Base-by-base conservation (phyloP, 2,888 invertebrate genomes). In the Rhamnusium bicolor region DNA sequence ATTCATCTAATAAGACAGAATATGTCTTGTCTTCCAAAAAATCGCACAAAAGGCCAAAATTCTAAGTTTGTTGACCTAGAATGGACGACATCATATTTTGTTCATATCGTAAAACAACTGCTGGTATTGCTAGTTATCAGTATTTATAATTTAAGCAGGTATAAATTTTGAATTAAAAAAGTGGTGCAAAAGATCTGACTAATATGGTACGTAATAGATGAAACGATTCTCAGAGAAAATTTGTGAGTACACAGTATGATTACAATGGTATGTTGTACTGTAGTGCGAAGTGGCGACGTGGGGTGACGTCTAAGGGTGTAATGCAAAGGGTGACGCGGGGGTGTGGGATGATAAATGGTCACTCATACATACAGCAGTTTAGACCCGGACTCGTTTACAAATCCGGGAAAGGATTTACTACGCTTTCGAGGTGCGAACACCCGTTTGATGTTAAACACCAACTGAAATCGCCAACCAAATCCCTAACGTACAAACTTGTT, bases 261-360 rank as follows among this genome's bases (percentile, higher is more conserved):
- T 61, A 60, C 56, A 69, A 60, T 53, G 71, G 69, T 51, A 65
- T 73, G 56, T 40, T 54, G 62, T 54, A 40, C n/a, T 40, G 65
- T 56, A 66, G 69, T 60, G 60, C 65, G 73, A 74, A 63, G 63
- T 78, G 77, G 74, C 74, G 78, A 73, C 74, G 73, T 74, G 72
- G 76, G 79, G 80, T 75, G 79, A 77, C 74, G 80, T 73, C 72
- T 74, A 77, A 79, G 79, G 79, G 78, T 80, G 78, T 79, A 79
- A 73, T 79, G 80, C 75, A 78, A 76, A 78, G 79, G 73, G 73
- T 73, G 81, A 78, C 81, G 82, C 82, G 83, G 81, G 84, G 84
- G 84, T 83, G 85, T 63, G 79, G 86, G 86, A 87, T 88, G 88
- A 88, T 87, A 87, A 87, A 88, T 88, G 88, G 88, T 87, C 87